Conservation (phyloP, 2,888 invertebrate genomes). For the Melanophora roralis region DNA sequence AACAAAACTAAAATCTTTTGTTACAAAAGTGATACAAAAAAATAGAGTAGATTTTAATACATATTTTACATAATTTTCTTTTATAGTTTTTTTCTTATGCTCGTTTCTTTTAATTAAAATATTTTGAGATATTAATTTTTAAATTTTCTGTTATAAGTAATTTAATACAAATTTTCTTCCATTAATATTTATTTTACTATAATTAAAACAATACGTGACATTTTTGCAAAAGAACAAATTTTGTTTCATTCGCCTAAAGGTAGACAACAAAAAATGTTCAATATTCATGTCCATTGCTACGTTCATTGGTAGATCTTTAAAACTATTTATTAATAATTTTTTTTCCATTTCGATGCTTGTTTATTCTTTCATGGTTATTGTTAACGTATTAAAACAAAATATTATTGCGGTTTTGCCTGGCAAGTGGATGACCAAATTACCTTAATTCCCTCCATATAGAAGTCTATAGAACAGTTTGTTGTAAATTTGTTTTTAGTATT, state of each 20-base stretch:
- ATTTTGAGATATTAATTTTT: neutral
- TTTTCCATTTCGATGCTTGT: neutral
- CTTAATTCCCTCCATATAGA: no score
- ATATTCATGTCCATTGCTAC: neutral
- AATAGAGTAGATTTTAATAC: no score
- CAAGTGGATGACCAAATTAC: no score
- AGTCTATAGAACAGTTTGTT: no score
- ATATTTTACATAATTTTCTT: no score
- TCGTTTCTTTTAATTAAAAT: neutral
- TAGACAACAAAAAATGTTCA: slow-evolving; percentile 10
- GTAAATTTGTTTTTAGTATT: no score
- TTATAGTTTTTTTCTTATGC: no score
- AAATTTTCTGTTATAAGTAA: neutral
- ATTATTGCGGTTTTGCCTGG: neutral
- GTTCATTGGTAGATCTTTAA: neutral
- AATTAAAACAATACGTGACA: slow-evolving; percentile 44
- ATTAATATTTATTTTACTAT: slow-evolving; percentile 39
- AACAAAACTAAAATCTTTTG: no score
- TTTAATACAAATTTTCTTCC: neutral
- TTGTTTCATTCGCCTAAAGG: slow-evolving; percentile 17
- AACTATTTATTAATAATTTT: neutral
- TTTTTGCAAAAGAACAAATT: neutral
- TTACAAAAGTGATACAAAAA: no score
- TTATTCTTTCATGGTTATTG: slow-evolving; percentile 46
- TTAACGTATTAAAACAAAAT: slow-evolving; percentile 38